Evolutionary conservation across 2,888 invertebrate genomes (phyloP), one percentile per base, ranked within the genome.

Genomic region (Drosophila mulleri): DNA sequence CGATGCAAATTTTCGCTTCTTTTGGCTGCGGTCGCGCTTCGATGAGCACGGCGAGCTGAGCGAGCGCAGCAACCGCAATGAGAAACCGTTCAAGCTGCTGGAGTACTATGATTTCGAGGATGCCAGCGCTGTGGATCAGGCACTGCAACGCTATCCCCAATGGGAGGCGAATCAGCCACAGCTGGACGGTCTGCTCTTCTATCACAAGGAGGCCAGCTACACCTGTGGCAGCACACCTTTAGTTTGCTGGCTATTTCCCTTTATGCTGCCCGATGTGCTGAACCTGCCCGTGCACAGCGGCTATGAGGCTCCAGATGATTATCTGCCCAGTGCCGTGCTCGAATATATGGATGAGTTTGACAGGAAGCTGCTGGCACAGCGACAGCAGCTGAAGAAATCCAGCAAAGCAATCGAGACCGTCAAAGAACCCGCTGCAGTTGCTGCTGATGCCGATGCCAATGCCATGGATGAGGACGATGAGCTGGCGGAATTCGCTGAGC

Each of bases 131-230:
- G 68, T 92, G 6, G 73, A 89, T 9, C 64, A 74, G 16, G 82
- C 78, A 9, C 52, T 93, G 7, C 86, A 89, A 26, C 75, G 71
- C 0, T 90, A 82, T 68, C 93, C 93, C 0, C 83, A 82, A 58
- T 93, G 89, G 90, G 65, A 78, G 2, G 90, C 93, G 1, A 90
- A 93, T 67, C 70, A 70, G 11, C 94, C 95, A 0, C 78, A 92
- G 56, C 91, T 98, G 60, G 99, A 99, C 92, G 99, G 99, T 0
- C 91, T 98, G 42, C 93, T 99, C 61, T 99, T 99, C 93, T 99
- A 97, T 92, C 98, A 99, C 92, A 96, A 96, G 83, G 94, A 95
- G 72, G 95, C 96, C 0, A 95, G 95, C 81, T 99, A 99, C 90
- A 94, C 94, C 9, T 94, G 95, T 59, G 98, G 97, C 3, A 93